Conservation (phyloP, 2,888 invertebrate species). For the Andricus quercusramuli region DNA sequence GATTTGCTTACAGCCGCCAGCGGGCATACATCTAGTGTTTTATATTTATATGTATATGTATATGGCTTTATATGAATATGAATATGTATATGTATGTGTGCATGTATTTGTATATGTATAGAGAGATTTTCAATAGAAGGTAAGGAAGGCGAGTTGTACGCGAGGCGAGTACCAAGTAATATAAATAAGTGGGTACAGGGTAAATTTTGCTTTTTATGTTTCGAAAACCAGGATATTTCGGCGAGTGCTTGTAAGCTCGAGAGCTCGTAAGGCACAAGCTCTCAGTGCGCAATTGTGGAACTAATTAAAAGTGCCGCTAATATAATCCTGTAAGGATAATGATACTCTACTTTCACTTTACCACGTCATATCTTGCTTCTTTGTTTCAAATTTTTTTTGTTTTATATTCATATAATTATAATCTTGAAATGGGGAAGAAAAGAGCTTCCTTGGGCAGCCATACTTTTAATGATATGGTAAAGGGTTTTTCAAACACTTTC, state of each 20-base stretch:
- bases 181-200: slow-evolving; percentile 60
- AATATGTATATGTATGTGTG: neutral
- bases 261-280: slow-evolving; percentile 54
- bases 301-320: slow-evolving; percentile 41
- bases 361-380: slow-evolving; percentile 33
- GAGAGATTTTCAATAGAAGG: slow-evolving; percentile 74
- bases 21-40: slow-evolving; percentile 64
- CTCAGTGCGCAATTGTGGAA: slow-evolving; percentile 57
- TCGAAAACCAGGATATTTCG: slow-evolving; percentile 52
- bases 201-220: slow-evolving; percentile 64
- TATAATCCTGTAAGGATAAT: slow-evolving; percentile 12
- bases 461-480: neutral
- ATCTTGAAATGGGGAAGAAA: neutral
- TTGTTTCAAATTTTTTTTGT: slow-evolving; percentile 19
- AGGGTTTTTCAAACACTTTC: neutral
- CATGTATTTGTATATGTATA: slow-evolving; percentile 57
- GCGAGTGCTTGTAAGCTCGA: slow-evolving; percentile 60
- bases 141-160: slow-evolving; percentile 66
- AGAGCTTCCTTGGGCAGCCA: neutral
- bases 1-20: slow-evolving; percentile 74
- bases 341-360: slow-evolving; percentile 30
- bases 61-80: slow-evolving; percentile 52
- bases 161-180: slow-evolving; percentile 62
- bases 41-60: slow-evolving; percentile 40
- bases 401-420: neutral